phyloP scores from a whole-genome alignment of 2,797 vertebrate genomes.

The Malacoctenus gilli region DNA sequence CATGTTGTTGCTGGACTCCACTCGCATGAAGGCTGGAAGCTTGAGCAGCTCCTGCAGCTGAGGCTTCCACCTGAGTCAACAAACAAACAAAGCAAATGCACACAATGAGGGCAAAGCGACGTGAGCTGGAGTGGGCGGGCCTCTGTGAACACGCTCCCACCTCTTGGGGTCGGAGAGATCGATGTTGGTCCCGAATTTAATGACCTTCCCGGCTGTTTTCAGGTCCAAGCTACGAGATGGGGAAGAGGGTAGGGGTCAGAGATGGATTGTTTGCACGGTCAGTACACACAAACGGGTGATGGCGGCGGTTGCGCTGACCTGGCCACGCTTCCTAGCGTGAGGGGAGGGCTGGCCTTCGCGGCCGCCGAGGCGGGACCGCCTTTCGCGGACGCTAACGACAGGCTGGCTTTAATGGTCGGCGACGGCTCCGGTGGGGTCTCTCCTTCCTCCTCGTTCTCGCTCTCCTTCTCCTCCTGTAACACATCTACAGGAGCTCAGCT shows the following conservation, averaged over 20 bases:
- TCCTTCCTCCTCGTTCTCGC: conserved; percentile 88
- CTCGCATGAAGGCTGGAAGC: conserved; percentile 96
- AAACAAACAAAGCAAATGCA: background rate
- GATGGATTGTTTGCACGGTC: background rate
- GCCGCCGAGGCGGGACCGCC: conserved; percentile 14
- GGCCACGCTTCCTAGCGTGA: conserved; percentile 6
- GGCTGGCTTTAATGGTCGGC: conserved; percentile 48
- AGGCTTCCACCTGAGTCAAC: conserved; percentile 90
- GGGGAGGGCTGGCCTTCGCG: too few species aligned
- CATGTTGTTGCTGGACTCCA: conserved; percentile 98
- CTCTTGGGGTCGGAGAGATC: conserved; percentile 93
- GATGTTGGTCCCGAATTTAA: conserved; percentile 96
- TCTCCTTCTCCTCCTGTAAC: conserved; percentile 92
- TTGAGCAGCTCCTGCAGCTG: conserved; percentile 98
- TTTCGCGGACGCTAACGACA: conserved; percentile 45
- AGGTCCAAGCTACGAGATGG: conserved; percentile 87
- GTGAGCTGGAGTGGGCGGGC: background rate
- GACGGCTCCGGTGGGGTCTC: conserved; percentile 78
- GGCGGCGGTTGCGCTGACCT: conserved; percentile 45
- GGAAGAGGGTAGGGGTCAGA: conserved; percentile 9
- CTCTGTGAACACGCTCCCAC: conserved; percentile 65
- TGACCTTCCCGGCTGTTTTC: conserved; percentile 86
- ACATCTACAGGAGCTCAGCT: conserved; percentile 62
- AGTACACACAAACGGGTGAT: background rate
- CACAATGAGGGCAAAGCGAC: background rate